Conservation (phyloP, 2,797 vertebrate species). For the Pseudotriccus pelzelni region DNA sequence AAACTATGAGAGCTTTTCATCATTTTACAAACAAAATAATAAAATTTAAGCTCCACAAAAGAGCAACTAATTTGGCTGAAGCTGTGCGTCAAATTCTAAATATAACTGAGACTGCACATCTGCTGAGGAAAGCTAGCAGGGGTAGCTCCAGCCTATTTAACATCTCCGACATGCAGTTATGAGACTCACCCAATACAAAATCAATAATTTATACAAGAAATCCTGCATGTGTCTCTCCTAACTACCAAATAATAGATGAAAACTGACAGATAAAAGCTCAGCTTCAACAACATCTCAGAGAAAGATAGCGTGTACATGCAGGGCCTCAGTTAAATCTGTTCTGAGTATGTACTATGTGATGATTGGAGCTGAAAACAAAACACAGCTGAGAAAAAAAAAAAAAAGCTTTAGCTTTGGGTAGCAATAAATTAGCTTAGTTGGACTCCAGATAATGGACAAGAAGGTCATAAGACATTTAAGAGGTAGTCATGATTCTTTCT, state of each 20-base stretch:
- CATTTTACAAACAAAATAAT: neutral
- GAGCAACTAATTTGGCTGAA: neutral
- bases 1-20: neutral
- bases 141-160: neutral
- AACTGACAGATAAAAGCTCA: conserved; percentile 58
- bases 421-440: conserved; percentile 16
- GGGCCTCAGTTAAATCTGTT: neutral
- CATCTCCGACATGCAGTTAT: neutral
- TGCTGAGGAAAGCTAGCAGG: neutral
- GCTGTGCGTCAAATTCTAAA: neutral
- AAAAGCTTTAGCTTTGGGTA: neutral
- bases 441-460: neutral
- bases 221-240: neutral
- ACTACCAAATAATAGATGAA: conserved; percentile 59
- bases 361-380: conserved; percentile 30
- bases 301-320: neutral
- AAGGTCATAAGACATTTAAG: neutral
- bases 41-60: neutral
- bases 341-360: neutral
- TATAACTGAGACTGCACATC: neutral
- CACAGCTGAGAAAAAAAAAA: neutral
- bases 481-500: neutral
- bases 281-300: neutral
- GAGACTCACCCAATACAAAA: conserved; percentile 29
- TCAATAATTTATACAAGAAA: conserved; percentile 60